phyloP scores from a whole-genome alignment of 1,140 invertebrate species.

The Stenopsyche tienmushanensis region DNA sequence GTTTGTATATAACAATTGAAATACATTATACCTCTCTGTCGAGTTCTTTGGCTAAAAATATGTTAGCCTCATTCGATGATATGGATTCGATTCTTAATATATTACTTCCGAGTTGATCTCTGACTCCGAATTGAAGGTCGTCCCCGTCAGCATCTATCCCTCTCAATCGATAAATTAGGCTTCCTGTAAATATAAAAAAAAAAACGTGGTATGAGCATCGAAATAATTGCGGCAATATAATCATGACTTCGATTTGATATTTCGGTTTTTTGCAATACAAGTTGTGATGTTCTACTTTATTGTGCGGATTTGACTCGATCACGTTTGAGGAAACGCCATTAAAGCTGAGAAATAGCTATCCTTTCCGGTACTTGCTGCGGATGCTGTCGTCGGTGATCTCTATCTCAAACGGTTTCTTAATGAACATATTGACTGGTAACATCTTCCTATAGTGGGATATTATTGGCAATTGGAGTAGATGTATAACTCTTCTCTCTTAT shows the following conservation, averaged over 20 bases:
- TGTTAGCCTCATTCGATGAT: conserved; percentile 77
- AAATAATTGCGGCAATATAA: no score
- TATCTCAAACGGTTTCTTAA: no score
- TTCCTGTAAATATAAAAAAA: conserved; percentile 65
- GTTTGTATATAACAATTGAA: no score
- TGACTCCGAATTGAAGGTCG: conserved; percentile 77
- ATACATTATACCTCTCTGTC: conserved; percentile 85
- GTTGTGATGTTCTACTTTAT: background rate
- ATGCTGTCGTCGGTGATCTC: no score
- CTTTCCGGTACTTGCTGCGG: conserved; percentile 10
- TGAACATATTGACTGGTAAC: no score
- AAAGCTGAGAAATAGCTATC: background rate
- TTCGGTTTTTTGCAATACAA: background rate
- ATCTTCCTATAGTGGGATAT: no score
- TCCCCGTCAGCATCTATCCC: conserved; percentile 86
- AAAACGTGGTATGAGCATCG: no score
- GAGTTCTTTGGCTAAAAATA: conserved; percentile 85
- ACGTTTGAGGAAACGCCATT: background rate
- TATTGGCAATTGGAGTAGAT: no score
- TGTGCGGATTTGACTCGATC: background rate
- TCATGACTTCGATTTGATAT: no score
- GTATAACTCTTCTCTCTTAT: no score
- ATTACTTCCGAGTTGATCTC: conserved; percentile 75
- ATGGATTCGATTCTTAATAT: conserved; percentile 82
- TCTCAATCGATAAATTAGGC: conserved; percentile 77